phyloP scores from a whole-genome alignment of 2,888 invertebrate species.

The Pyrochroa serraticornis region DNA sequence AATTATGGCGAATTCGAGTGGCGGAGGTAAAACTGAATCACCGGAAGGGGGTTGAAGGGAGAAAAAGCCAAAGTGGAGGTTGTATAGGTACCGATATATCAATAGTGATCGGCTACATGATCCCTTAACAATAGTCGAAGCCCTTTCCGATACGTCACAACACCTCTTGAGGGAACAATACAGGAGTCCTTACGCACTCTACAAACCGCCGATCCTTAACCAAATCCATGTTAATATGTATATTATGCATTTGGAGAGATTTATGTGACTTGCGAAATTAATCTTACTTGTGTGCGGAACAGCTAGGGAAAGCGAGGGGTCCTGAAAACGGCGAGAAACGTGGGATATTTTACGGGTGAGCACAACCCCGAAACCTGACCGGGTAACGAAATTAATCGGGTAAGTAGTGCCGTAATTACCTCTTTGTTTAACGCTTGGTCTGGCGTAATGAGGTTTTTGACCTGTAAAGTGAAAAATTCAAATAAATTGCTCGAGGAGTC shows the following conservation, averaged over 20 bases:
- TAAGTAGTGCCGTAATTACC: neutral
- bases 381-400: constrained; percentile 4
- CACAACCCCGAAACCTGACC: no score
- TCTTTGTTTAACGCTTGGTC: neutral
- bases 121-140: constrained; percentile 45
- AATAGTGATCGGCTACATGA: constrained; percentile 49
- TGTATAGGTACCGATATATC: constrained; percentile 48
- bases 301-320: no score
- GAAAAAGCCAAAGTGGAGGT: constrained; percentile 11
- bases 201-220: constrained; percentile 51
- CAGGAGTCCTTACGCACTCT: constrained; percentile 43
- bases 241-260: constrained; percentile 49
- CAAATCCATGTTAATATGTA: constrained; percentile 54
- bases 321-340: neutral
- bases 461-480: constrained; percentile 5
- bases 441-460: constrained; percentile 12
- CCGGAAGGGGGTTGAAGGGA: neutral
- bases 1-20: neutral
- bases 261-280: constrained; percentile 48
- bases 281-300: constrained; percentile 35
- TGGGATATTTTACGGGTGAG: no score
- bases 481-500: constrained; percentile 21
- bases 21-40: neutral
- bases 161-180: constrained; percentile 55
- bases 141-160: constrained; percentile 52